Evolutionary conservation across 53 echinoderm and acorn worm genomes (phyloP).

Genomic region (Hippasteria phrygiana): DNA sequence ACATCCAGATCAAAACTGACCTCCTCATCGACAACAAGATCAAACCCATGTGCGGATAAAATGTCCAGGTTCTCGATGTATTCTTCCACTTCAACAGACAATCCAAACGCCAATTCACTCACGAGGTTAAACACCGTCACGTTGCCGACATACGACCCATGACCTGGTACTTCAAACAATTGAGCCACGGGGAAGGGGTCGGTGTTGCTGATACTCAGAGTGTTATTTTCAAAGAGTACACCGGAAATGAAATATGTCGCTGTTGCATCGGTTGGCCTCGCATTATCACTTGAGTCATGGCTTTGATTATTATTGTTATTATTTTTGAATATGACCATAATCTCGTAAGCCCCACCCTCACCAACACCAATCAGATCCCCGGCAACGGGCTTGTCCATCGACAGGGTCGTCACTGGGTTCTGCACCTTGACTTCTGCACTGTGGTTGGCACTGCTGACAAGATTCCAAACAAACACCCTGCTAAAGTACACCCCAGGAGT

Average conservation of each 20-base stretch:
- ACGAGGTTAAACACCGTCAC: constrained; percentile 56
- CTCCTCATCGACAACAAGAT: constrained; percentile 31
- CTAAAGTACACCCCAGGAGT: constrained; percentile 22
- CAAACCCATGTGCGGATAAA: background rate
- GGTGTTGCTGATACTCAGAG: constrained; percentile 2
- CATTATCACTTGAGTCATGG: background rate
- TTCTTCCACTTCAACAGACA: constrained; percentile 32
- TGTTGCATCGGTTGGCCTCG: constrained; percentile 21
- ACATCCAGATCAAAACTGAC: constrained; percentile 6
- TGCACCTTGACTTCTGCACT: constrained; percentile 8
- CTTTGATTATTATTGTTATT: no score
- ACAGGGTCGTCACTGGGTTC: constrained; percentile 14
- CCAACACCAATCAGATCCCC: background rate
- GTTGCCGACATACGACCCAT: constrained; percentile 29
- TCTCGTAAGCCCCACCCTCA: background rate
- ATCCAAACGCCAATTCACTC: background rate
- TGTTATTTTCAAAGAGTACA: background rate
- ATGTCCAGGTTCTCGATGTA: constrained; percentile 44
- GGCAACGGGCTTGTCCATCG: background rate
- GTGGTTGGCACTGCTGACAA: constrained; percentile 47
- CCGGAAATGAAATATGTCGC: background rate
- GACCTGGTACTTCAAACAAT: background rate
- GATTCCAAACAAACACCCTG: constrained; percentile 22
- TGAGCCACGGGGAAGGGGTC: constrained; percentile 32
- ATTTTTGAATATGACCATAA: background rate